Percentiles rank a stretch among this genome's conserved stretches.
phyloP scores from a whole-genome alignment of 1,140 invertebrate genomes.

The Cherax quadricarinatus region DNA sequence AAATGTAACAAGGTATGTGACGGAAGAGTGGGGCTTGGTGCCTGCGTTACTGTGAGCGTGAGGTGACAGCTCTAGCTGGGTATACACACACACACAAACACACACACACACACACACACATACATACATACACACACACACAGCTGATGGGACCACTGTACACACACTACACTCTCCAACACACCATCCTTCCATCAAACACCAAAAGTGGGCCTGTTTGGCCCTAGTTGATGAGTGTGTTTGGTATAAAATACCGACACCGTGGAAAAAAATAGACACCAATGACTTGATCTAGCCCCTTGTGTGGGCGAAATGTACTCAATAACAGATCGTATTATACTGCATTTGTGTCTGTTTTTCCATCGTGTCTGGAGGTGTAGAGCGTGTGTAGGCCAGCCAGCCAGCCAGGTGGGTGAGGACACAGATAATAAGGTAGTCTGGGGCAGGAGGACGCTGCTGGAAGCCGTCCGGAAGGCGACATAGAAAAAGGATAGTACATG shows the following conservation, averaged over 20 bases:
- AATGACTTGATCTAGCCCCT: too few species aligned
- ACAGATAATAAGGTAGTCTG: neutral
- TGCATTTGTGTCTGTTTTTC: too few species aligned
- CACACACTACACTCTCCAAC: neutral
- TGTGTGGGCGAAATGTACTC: too few species aligned
- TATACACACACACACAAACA: neutral
- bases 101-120: neutral
- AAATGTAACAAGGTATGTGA: neutral
- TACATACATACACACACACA: too few species aligned
- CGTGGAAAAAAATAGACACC: too few species aligned
- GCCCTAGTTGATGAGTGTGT: neutral
- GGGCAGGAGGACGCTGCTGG: too few species aligned
- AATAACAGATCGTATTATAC: too few species aligned
- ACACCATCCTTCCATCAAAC: neutral
- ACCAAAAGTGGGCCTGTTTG: neutral
- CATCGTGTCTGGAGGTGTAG: neutral
- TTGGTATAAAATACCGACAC: too few species aligned
- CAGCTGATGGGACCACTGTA: neutral
- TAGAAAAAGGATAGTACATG: slow-evolving; percentile 59
- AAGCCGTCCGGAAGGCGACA: neutral
- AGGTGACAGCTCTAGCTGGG: neutral
- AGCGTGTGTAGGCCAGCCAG: neutral
- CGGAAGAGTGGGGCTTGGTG: neutral
- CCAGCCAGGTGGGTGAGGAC: neutral
- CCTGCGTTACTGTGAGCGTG: neutral